These are phyloP conservation scores for Toxotes lorentzi DNA, from an alignment of 2,797 vertebrate genomes.

Conservation along the genomic window DNA sequence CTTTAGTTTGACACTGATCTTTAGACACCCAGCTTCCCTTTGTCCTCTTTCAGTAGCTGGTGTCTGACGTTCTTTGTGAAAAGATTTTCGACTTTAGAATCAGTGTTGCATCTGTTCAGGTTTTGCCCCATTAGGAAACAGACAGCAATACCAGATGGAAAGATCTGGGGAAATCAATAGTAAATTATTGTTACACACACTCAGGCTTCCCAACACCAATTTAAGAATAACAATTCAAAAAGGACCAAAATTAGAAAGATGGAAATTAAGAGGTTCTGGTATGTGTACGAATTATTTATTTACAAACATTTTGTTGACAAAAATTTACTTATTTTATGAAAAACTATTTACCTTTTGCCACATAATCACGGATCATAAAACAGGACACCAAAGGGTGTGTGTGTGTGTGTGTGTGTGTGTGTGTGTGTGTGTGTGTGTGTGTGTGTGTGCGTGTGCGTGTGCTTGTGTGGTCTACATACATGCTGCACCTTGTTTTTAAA, in stretches of 20 bases:
- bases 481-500: slow-evolving; percentile 25
- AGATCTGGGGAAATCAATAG: slow-evolving; percentile 87
- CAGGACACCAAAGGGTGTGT: background rate
- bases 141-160: slow-evolving; percentile 90
- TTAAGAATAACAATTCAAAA: slow-evolving; percentile 12
- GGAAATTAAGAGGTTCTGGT: background rate
- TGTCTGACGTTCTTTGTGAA: slow-evolving; percentile 61
- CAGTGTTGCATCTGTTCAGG: slow-evolving; percentile 82
- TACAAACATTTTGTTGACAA: background rate
- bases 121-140: slow-evolving; percentile 92
- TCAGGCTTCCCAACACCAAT: background rate
- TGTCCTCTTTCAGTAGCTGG: slow-evolving; percentile 63
- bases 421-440: slow-evolving; percentile 50
- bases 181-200: slow-evolving; percentile 54
- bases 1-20: slow-evolving; percentile 71
- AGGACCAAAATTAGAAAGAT: background rate
- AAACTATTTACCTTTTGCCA: background rate
- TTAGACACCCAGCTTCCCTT: slow-evolving; percentile 80
- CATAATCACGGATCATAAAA: background rate
- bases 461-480: slow-evolving; percentile 20
- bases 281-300: background rate
- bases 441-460: slow-evolving; percentile 43
- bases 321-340: background rate
- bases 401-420: background rate
- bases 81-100: slow-evolving; percentile 53